Evolutionary conservation across 2,888 invertebrate genomes (phyloP).

Genomic region (Deladenus siricidicola): DNA sequence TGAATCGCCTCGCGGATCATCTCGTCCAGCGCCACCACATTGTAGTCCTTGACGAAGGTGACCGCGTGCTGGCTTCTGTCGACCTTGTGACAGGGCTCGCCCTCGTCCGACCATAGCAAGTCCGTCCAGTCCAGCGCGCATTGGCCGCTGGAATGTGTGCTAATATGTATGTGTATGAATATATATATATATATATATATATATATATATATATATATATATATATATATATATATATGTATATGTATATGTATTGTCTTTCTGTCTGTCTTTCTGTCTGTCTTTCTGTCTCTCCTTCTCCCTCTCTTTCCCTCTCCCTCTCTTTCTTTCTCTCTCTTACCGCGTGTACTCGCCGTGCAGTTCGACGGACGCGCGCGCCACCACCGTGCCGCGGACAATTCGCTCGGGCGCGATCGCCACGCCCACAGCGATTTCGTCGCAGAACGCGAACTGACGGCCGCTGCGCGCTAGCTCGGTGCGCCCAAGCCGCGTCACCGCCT

Average conservation of each 20-base stretch:
- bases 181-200: too few species aligned
- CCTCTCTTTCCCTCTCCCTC: not conserved
- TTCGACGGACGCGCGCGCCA: conserved; percentile 42
- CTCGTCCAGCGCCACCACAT: conserved; percentile 25
- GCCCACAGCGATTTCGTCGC: conserved; percentile 52
- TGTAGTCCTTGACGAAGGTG: conserved; percentile 6
- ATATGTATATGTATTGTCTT: not conserved
- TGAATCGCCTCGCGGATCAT: conserved; percentile 37
- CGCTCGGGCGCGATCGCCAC: conserved; percentile 45
- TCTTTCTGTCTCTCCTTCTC: too few species aligned
- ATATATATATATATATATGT: not conserved
- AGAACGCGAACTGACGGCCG: conserved; percentile 22
- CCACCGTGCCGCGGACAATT: conserved; percentile 24
- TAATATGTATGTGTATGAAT: too few species aligned
- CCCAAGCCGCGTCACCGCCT: conserved; percentile 20
- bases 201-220: not conserved
- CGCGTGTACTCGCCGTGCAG: conserved; percentile 37
- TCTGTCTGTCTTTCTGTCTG: too few species aligned
- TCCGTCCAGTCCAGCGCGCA: conserved; percentile 46
- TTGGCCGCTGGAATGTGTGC: conserved; percentile 36
- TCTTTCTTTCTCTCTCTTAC: conserved; percentile 14
- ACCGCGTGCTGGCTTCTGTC: conserved; percentile 2
- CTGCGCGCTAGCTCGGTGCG: conserved; percentile 12
- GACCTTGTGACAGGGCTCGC: conserved; percentile 2
- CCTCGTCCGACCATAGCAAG: conserved; percentile 25